Base-by-base conservation (phyloP, 1,140 invertebrate genomes). In the Alviniconcha marisindica region DNA sequence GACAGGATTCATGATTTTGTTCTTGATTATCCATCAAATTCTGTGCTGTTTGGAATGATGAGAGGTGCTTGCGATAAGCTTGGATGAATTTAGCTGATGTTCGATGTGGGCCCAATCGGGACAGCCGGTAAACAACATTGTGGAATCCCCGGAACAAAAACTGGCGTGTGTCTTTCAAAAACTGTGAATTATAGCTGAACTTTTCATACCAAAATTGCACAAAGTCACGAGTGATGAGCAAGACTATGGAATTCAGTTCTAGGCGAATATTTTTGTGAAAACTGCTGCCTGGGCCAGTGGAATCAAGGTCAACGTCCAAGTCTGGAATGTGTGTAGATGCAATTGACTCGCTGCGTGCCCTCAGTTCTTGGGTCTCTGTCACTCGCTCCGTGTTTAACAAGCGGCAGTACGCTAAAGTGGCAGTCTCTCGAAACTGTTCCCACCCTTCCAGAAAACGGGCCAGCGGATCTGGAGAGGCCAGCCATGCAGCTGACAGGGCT, bases 141-240 rank as follows among this genome's bases (percentile, higher is more conserved):
- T 74, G 79, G 36, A 85, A 71, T 2, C 81, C 81, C 79, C 82
- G 56, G 40, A 84, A 66, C 31, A 89, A 56, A 51, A 84, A 76
- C 28, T 77, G 74, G 3, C 84, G 84, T 14, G 77, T 66, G 38
- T 89, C 88, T 63, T 88, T 87, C 18, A 86, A 44, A 56, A 89
- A 80, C 48, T 82, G 69, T 5, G 83, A 63, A 56, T 84, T 84
- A 31, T 77, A 71, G 28, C 82, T 83, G 44, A 87, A 81, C n/a
- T 54, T 73, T 48, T 78, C 24, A 77, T 87, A 89, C 88, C 88
- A 89, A 10, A 87, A 84, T n/a, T 84, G 77, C 15, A 89, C 83
- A 82, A 88, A 89, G 80, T 89, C 88, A 76, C 85, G 77, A 24
- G 83, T 82, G 42, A 89, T 87, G 28, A 88, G 85, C 38, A 85